These are phyloP conservation scores for Epiblema foenella DNA, from an alignment of 2,888 invertebrate species.

Conservation along the genomic window DNA sequence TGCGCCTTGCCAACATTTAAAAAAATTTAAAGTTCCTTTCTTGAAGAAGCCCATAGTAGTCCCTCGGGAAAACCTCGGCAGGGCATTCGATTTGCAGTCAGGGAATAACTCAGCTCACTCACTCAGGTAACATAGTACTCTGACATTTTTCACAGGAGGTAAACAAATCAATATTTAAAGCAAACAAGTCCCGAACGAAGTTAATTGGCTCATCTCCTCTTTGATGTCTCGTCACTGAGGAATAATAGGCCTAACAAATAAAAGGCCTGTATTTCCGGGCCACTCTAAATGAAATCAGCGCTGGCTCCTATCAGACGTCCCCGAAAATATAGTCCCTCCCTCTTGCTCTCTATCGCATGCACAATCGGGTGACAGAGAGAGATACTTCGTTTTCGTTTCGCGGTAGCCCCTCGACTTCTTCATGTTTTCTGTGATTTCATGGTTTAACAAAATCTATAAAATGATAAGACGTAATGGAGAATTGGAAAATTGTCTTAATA, in stretches of 20 bases:
- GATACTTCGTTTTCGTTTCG: too few species aligned
- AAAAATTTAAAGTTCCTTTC: too few species aligned
- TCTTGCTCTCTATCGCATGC: not conserved
- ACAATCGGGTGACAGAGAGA: too few species aligned
- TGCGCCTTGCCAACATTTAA: too few species aligned
- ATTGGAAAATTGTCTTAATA: too few species aligned
- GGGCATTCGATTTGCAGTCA: too few species aligned
- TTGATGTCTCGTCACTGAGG: constrained; percentile 23
- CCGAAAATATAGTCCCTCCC: too few species aligned
- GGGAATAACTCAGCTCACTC: too few species aligned
- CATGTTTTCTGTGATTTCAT: not conserved
- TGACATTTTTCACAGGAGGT: not conserved
- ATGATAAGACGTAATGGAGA: too few species aligned
- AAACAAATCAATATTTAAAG: constrained; percentile 8
- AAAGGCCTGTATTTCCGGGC: not conserved
- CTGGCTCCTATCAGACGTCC: not conserved
- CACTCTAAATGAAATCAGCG: not conserved
- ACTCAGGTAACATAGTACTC: not conserved
- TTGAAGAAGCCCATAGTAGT: too few species aligned
- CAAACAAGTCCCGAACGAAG: constrained; percentile 11
- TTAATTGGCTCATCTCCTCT: constrained; percentile 12
- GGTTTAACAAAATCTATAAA: too few species aligned
- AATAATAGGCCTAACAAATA: constrained; percentile 24
- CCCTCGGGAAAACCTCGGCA: too few species aligned
- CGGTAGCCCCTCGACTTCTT: not conserved